Percentiles rank a stretch among this genome's conserved stretches.
phyloP scores from a whole-genome alignment of 2,797 vertebrate species.

The Miichthys miiuy region DNA sequence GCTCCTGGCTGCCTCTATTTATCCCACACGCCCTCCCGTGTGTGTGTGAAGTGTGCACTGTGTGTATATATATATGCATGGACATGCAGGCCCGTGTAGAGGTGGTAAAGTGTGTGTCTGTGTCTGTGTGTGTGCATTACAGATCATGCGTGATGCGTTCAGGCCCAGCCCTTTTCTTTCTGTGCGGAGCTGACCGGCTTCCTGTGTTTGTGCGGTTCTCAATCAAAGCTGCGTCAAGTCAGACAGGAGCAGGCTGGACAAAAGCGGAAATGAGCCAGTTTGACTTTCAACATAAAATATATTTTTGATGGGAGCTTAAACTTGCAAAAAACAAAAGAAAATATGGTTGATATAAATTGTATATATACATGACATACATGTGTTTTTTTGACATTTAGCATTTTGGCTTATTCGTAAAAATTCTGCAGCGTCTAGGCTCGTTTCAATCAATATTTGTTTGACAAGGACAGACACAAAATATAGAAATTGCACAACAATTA shows the following conservation, averaged over 20 bases:
- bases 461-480: too few relatives aligned
- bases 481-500: too few relatives aligned
- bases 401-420: background rate
- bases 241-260: background rate
- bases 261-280: conserved; percentile 30
- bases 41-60: background rate
- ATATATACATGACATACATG: background rate
- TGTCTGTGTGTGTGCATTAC: background rate
- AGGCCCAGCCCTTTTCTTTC: conserved; percentile 74
- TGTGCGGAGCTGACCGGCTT: conserved; percentile 82
- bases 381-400: background rate
- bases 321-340: background rate
- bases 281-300: conserved; percentile 46
- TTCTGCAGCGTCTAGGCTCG: background rate
- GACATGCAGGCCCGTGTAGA: background rate
- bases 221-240: conserved; percentile 49
- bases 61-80: background rate
- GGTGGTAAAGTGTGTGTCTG: background rate
- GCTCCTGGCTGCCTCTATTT: conserved; percentile 11
- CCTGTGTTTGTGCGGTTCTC: conserved; percentile 75
- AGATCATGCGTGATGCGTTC: conserved; percentile 3
- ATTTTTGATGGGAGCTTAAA: background rate
- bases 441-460: too few relatives aligned
- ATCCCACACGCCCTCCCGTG: background rate
- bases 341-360: too few relatives aligned